Evolutionary conservation across 2,888 invertebrate genomes (phyloP).

Genomic region (Pocota personata): DNA sequence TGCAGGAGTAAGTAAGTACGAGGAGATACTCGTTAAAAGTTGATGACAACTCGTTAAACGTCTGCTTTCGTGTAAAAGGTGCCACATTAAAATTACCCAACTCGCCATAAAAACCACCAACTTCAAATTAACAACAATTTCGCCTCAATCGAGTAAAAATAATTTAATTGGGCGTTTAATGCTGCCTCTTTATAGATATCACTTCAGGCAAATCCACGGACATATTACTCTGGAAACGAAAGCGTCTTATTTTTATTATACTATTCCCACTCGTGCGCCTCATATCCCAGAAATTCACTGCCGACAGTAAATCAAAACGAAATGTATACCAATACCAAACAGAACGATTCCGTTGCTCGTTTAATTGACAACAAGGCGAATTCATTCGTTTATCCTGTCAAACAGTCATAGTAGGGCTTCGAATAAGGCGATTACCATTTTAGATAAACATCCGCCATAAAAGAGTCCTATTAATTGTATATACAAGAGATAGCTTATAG

Average conservation of each 20-base stretch:
- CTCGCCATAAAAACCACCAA: background rate
- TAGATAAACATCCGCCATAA: slow-evolving; percentile 51
- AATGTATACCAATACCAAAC: slow-evolving; percentile 7
- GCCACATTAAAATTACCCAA: background rate
- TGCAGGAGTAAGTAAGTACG: too few relatives aligned
- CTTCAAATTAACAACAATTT: background rate
- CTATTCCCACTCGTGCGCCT: background rate
- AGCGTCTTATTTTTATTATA: background rate
- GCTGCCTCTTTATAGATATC: background rate
- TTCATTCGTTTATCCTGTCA: slow-evolving; percentile 13
- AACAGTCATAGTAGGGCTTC: background rate
- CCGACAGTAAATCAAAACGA: slow-evolving; percentile 26
- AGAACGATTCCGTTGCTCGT: slow-evolving; percentile 15
- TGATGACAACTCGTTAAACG: background rate
- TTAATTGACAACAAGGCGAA: slow-evolving; percentile 48
- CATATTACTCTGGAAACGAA: background rate
- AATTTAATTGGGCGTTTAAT: slow-evolving; percentile 10
- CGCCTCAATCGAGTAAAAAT: slow-evolving; percentile 12
- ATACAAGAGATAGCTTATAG: slow-evolving; percentile 19
- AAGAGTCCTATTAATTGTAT: slow-evolving; percentile 33
- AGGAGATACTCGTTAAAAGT: too few relatives aligned
- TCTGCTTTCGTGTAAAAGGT: background rate
- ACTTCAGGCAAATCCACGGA: background rate
- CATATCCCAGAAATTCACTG: background rate
- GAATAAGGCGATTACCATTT: slow-evolving; percentile 45